These are phyloP conservation scores for Asarcornis scutulata DNA, from an alignment of 2,113 vertebrate genomes.

Conservation along the genomic window DNA sequence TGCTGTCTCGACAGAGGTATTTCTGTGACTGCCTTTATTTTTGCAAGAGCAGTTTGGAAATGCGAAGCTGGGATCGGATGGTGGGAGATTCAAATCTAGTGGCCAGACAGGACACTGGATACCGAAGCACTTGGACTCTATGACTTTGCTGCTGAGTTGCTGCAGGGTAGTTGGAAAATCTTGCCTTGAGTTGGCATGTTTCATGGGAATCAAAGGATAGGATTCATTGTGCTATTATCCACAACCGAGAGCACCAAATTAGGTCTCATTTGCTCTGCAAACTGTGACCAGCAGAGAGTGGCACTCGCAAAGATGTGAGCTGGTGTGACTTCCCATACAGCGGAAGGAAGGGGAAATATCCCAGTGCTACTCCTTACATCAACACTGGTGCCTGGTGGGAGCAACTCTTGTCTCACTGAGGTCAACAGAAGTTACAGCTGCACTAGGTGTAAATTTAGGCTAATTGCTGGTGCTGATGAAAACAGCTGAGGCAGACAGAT, in stretches of 20 bases:
- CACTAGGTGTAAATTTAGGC: not conserved
- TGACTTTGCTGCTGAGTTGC: not conserved
- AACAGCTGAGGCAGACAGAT: not conserved
- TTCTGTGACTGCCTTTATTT: conserved; percentile 29
- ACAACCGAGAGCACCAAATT: not conserved
- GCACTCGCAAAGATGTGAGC: not conserved
- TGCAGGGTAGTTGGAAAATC: not conserved
- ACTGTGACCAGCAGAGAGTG: not conserved
- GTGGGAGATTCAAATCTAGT: not conserved
- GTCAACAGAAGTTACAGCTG: not conserved
- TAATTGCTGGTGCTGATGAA: not conserved
- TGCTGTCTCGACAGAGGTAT: not conserved
- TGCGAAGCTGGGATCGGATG: not conserved
- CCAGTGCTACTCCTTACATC: not conserved
- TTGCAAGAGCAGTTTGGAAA: not conserved
- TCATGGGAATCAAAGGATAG: not conserved
- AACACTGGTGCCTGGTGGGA: not conserved
- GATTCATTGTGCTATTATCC: not conserved
- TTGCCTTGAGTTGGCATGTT: not conserved
- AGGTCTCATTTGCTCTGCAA: not conserved
- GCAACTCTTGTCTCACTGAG: not conserved
- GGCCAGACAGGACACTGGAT: not conserved
- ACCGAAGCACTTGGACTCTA: not conserved
- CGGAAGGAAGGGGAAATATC: not conserved
- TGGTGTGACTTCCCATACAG: not conserved